Evolutionary conservation across 2,797 vertebrate species (phyloP).

Genomic region (Poecile montanus): DNA sequence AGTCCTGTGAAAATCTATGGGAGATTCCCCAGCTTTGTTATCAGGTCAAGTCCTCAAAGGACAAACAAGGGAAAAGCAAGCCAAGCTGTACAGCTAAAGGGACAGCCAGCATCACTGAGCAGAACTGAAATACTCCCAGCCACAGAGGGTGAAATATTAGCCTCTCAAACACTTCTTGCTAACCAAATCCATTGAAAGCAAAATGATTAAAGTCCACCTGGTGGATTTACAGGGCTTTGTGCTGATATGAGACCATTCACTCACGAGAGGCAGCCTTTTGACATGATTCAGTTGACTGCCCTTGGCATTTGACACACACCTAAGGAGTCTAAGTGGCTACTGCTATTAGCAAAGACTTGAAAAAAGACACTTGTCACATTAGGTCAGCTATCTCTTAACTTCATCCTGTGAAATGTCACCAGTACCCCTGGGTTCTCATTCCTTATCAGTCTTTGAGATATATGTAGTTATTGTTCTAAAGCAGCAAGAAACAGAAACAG

Average conservation of each 20-base stretch:
- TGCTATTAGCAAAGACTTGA: constrained; percentile 76
- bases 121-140: not conserved
- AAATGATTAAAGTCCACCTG: constrained; percentile 64
- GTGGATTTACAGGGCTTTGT: constrained; percentile 70
- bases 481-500: not conserved
- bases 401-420: constrained; percentile 74
- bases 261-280: constrained; percentile 59
- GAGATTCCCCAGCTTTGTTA: not conserved
- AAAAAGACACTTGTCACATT: constrained; percentile 73
- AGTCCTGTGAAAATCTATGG: not conserved
- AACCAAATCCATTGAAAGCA: constrained; percentile 61
- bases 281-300: constrained; percentile 67
- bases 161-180: constrained; percentile 29
- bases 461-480: constrained; percentile 34
- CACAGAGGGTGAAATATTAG: constrained; percentile 41
- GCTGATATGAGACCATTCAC: constrained; percentile 67
- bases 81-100: not conserved
- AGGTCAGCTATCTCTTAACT: constrained; percentile 72
- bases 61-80: not conserved
- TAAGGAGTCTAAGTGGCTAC: constrained; percentile 71
- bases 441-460: constrained; percentile 63
- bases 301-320: constrained; percentile 70
- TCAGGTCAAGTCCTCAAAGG: not conserved
- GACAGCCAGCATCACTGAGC: not conserved
- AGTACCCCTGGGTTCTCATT: constrained; percentile 56